Base-by-base conservation (phyloP, 2,797 vertebrate genomes). In the Helicolenus hilgendorfi region DNA sequence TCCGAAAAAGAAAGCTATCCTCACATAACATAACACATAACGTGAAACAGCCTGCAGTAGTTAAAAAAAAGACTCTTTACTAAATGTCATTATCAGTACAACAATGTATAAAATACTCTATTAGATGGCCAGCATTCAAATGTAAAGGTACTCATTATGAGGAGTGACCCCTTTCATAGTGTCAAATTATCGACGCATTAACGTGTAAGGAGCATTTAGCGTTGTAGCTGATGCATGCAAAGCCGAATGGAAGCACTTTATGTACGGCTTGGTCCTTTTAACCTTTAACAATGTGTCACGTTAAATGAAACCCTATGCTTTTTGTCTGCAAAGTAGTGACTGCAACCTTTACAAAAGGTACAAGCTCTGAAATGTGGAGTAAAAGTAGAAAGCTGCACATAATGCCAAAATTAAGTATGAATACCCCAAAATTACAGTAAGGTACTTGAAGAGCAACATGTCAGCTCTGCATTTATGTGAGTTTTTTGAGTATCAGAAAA, bases 401-500 rank as follows among this genome's bases (percentile, higher is more conserved):
- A 33, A 41, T 18, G 24, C 7, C 36, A 26, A 67, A 45, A 9
- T 22, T 60, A 49, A 31, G 10, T 14, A 11, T 5, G 6, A 60
- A 24, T 60, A 15, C 38, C 7, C 41, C 7, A 1, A 20, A 36
- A 53, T 26, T 49, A 10, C 35, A 58, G 22, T 11, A 8, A 11
- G 15, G 7, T 3, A 18, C 18, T 38, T 11, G 13, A 15, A 29
- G 13, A 63, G 22, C 26, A 7, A 56, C 31, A 26, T 26, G 7
- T n/a, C 65, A 71, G 22, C 18, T 60, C 1, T 69, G 41, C n/a
- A n/a, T 78, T 18, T 14, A 6, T 62, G 24, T 6, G 5, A 41
- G 5, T 38, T 31, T 62, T 60, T 33, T 74, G 65, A 76, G 49
- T 72, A 77, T 49, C 72, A 83, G 85, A 84, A 85, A 84, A 81